Percentiles rank a stretch among this genome's conserved stretches.
Evolutionary conservation across 2,888 invertebrate genomes (phyloP).

Genomic region (Brachyptera putata): DNA sequence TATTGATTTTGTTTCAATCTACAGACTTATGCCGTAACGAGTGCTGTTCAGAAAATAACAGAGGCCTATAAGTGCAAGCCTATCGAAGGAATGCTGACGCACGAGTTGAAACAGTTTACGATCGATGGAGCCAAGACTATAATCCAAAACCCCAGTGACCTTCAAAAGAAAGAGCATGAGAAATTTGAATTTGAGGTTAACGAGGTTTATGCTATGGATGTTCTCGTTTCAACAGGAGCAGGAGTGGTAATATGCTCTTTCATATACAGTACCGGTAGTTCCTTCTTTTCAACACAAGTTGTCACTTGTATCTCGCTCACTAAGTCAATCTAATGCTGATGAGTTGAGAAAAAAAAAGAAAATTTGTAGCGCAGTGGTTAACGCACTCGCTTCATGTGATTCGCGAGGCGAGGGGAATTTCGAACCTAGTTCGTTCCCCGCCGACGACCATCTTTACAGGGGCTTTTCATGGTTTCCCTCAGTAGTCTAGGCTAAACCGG

Average conservation of each 20-base stretch:
- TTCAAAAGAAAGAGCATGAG: conserved; percentile 95
- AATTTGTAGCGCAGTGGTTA: too few relatives aligned
- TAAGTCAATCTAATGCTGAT: too few relatives aligned
- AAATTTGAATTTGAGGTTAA: conserved; percentile 92
- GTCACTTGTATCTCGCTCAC: neutral
- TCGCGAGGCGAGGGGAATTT: too few relatives aligned
- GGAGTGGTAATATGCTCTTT: conserved; percentile 83
- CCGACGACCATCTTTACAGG: too few relatives aligned
- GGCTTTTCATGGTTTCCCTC: too few relatives aligned
- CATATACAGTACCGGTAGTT: too few relatives aligned
- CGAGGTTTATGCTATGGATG: conserved; percentile 98
- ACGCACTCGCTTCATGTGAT: too few relatives aligned
- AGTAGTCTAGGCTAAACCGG: too few relatives aligned
- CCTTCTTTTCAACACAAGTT: too few relatives aligned
- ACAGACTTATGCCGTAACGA: conserved; percentile 86
- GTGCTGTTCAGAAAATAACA: conserved; percentile 87
- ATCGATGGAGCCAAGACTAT: conserved; percentile 98
- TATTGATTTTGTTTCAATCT: conserved; percentile 33
- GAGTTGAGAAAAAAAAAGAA: too few relatives aligned
- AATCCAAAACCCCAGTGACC: conserved; percentile 95
- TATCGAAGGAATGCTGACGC: conserved; percentile 92
- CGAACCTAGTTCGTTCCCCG: too few relatives aligned
- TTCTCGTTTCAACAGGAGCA: conserved; percentile 94
- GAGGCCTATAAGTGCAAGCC: conserved; percentile 95
- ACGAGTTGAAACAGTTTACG: conserved; percentile 92